Conservation (phyloP, 2,888 invertebrate genomes). For the Chrysolina haemoptera region DNA sequence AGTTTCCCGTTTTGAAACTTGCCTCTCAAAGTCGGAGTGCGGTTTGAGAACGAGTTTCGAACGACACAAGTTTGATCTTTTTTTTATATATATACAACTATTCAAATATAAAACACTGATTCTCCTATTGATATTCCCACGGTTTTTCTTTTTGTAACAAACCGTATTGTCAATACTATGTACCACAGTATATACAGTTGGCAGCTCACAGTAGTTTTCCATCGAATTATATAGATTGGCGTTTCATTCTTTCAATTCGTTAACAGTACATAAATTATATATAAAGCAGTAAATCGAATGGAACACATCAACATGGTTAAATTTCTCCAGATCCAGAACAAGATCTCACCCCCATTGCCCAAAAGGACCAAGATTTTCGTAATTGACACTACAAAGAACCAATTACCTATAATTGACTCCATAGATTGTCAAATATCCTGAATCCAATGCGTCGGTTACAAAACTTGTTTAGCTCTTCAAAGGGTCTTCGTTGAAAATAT, state of each 20-base stretch:
- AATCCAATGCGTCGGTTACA: no score
- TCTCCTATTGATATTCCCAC: slow-evolving; percentile 46
- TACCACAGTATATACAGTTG: slow-evolving; percentile 56
- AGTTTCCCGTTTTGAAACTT: background rate
- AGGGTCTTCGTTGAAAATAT: no score
- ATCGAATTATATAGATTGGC: slow-evolving; percentile 28
- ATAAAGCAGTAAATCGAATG: slow-evolving; percentile 49
- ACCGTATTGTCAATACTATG: slow-evolving; percentile 61
- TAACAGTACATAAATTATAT: slow-evolving; percentile 52
- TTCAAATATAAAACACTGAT: slow-evolving; percentile 56
- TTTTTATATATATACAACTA: slow-evolving; percentile 38
- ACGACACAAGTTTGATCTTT: slow-evolving; percentile 31
- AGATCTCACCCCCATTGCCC: background rate
- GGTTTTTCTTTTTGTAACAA: slow-evolving; percentile 47
- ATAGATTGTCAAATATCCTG: background rate
- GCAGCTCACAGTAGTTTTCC: slow-evolving; percentile 41
- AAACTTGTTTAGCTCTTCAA: no score
- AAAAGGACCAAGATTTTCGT: background rate
- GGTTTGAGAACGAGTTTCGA: slow-evolving; percentile 31
- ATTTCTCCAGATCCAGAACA: slow-evolving; percentile 33
- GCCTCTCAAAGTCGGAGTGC: background rate
- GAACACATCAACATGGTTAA: slow-evolving; percentile 53
- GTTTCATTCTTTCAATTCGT: slow-evolving; percentile 46
- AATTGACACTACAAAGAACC: background rate
- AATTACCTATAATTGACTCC: background rate